phyloP scores from a whole-genome alignment of 2,888 invertebrate genomes.

The Rotaria macrura region DNA sequence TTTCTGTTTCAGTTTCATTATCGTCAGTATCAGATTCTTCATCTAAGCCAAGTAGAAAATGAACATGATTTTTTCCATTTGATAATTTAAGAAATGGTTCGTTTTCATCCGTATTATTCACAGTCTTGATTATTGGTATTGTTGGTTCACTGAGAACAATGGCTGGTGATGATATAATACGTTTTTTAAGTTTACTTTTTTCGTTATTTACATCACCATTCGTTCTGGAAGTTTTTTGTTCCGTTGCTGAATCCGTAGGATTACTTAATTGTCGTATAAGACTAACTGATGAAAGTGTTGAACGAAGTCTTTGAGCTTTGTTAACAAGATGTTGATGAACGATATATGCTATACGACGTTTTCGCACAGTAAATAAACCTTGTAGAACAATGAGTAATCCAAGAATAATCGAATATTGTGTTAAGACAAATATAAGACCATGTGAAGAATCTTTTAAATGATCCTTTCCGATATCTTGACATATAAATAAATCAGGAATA shows the following conservation, averaged over 20 bases:
- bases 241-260: not conserved
- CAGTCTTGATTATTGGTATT: not conserved
- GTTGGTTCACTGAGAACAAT: not conserved
- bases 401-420: not conserved
- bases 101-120: not conserved
- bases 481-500: not conserved
- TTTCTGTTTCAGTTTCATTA: not conserved
- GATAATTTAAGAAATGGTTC: not conserved
- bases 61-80: not conserved
- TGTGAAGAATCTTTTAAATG: not conserved
- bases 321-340: not conserved
- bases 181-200: not conserved
- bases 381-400: not conserved
- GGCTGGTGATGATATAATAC: not conserved
- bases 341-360: not conserved
- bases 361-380: not conserved
- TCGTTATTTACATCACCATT: not conserved
- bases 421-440: not conserved
- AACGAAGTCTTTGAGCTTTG: not conserved
- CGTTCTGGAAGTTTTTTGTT: not conserved
- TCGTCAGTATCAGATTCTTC: not conserved
- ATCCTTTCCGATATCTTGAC: not conserved
- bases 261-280: not conserved
- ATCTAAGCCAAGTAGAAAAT: not conserved
- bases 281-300: slow-evolving; percentile 1